A percentile compares a stretch with the other conserved stretches of the same genome.
phyloP scores from a whole-genome alignment of 2,113 vertebrate genomes.

The Anoura caudifer region DNA sequence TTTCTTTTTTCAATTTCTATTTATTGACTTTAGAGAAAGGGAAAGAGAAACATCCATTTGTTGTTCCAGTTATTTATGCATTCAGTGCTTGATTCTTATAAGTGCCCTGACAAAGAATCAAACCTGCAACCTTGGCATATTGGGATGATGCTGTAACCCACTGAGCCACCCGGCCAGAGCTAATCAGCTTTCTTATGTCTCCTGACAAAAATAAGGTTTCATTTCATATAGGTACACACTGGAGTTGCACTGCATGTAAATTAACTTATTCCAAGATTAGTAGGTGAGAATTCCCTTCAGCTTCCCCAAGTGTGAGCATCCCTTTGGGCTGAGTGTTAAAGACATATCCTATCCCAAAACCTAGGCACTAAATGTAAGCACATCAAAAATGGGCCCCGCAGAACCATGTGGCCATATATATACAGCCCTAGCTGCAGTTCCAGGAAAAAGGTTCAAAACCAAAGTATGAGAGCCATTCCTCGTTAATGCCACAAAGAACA shows the following conservation, averaged over 20 bases:
- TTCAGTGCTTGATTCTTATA: too few relatives aligned
- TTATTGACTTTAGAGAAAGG: too few relatives aligned
- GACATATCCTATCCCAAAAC: not conserved
- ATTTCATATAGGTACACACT: not conserved
- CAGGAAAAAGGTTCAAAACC: not conserved
- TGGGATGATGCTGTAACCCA: too few relatives aligned
- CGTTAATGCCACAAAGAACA: not conserved
- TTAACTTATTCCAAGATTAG: not conserved
- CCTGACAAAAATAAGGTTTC: not conserved
- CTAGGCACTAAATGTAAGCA: not conserved
- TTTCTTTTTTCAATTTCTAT: not conserved
- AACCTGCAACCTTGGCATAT: too few relatives aligned
- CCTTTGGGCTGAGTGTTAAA: not conserved
- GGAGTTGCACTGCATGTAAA: not conserved
- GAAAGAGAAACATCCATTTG: too few relatives aligned
- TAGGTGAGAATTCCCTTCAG: not conserved
- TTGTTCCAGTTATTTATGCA: too few relatives aligned
- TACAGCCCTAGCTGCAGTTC: not conserved
- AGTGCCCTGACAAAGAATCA: too few relatives aligned
- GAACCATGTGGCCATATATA: not conserved
- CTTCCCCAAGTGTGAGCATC: not conserved
- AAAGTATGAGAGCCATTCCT: not conserved
- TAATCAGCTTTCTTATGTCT: not conserved
- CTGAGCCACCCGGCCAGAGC: too few relatives aligned
- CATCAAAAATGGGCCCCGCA: not conserved